Evolutionary conservation across 2,888 invertebrate species (phyloP).

Genomic region (Drosophila lutescens): DNA sequence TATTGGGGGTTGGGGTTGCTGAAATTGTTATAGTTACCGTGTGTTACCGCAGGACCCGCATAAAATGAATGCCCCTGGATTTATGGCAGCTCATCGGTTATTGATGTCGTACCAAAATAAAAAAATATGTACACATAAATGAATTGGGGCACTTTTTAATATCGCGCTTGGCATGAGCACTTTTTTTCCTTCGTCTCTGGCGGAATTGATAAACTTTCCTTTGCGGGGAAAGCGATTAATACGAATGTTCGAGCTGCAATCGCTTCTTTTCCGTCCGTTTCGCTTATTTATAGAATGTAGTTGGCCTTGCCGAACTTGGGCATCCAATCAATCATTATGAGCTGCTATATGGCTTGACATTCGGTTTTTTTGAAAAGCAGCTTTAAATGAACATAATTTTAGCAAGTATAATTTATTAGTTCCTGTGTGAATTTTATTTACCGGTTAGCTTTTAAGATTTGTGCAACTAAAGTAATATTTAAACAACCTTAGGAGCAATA

Average conservation of each 20-base stretch:
- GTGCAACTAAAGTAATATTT: too few species aligned
- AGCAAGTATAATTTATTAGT: background rate
- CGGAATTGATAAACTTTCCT: constrained; percentile 23
- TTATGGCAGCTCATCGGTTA: constrained; percentile 58
- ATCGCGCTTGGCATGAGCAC: constrained; percentile 10
- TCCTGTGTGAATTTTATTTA: too few species aligned
- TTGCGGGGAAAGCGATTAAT: constrained; percentile 23
- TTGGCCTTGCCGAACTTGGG: constrained; percentile 15
- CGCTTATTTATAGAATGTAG: constrained; percentile 36
- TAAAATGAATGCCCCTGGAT: constrained; percentile 52
- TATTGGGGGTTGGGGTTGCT: constrained; percentile 7
- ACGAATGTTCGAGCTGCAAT: constrained; percentile 22
- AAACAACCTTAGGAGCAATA: too few species aligned
- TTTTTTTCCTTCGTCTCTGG: background rate
- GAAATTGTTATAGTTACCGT: constrained; percentile 40
- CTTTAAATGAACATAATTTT: background rate
- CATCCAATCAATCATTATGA: constrained; percentile 23
- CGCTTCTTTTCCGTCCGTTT: constrained; percentile 18
- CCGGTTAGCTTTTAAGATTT: too few species aligned
- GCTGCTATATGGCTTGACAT: constrained; percentile 11
- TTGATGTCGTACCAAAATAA: constrained; percentile 39
- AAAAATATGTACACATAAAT: constrained; percentile 22
- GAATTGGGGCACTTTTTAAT: constrained; percentile 31
- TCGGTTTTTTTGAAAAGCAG: background rate
- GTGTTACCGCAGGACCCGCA: constrained; percentile 9